Conservation (phyloP, 2,888 invertebrate genomes). For the Orthonevra nobilis region DNA sequence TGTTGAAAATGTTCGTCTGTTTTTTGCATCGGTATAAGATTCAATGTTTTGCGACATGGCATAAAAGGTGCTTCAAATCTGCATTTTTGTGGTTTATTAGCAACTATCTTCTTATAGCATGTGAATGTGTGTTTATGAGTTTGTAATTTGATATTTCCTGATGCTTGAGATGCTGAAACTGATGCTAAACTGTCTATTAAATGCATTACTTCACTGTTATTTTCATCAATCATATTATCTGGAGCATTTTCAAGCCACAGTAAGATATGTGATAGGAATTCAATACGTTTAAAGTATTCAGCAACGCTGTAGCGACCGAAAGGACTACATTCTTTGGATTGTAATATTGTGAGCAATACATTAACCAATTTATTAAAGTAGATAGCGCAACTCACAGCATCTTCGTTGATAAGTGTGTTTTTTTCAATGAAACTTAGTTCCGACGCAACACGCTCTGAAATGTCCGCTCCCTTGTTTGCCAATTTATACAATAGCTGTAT, state of each 20-base stretch:
- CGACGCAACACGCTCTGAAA: slow-evolving; percentile 15
- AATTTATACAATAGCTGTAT: slow-evolving; percentile 75
- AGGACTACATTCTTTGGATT: slow-evolving; percentile 58
- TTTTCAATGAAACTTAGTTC: slow-evolving; percentile 58
- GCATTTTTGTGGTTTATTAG: slow-evolving; percentile 28
- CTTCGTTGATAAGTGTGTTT: slow-evolving; percentile 70
- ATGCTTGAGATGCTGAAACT: slow-evolving; percentile 56
- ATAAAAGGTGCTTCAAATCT: slow-evolving; percentile 55
- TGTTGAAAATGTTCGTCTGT: slow-evolving; percentile 4
- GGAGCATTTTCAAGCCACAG: slow-evolving; percentile 76
- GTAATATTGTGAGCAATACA: slow-evolving; percentile 5
- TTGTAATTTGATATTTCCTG: slow-evolving; percentile 27
- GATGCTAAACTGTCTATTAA: slow-evolving; percentile 30
- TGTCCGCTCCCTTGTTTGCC: slow-evolving; percentile 29
- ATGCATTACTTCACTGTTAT: slow-evolving; percentile 69
- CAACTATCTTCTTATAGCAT: slow-evolving; percentile 33
- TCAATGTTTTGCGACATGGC: slow-evolving; percentile 15
- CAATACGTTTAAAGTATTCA: slow-evolving; percentile 73
- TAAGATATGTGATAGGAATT: slow-evolving; percentile 72
- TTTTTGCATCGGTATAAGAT: slow-evolving; percentile 28
- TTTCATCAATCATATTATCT: slow-evolving; percentile 50
- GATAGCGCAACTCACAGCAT: slow-evolving; percentile 53
- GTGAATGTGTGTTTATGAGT: slow-evolving; percentile 55
- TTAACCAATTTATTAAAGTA: slow-evolving; percentile 62
- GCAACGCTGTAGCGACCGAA: slow-evolving; percentile 72